A percentile compares a stretch with the other conserved stretches of the same genome.
Evolutionary conservation across 2,113 vertebrate genomes (phyloP).

Genomic region (Mormoops blainvillei): DNA sequence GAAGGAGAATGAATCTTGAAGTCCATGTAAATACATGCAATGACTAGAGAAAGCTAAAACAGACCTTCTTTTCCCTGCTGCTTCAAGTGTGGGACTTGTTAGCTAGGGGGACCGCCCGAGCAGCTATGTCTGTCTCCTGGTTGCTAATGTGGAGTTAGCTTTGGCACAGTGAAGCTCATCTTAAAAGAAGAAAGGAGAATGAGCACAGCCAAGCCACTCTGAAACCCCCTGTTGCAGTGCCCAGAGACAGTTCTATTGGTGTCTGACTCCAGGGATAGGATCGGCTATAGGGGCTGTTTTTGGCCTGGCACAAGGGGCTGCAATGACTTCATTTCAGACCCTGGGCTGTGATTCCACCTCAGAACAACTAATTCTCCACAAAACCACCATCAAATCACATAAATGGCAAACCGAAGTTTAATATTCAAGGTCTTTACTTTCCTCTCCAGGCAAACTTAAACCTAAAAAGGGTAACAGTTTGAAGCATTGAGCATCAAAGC

Average conservation of each 20-base stretch:
- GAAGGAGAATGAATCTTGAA: not conserved
- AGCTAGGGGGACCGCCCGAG: not conserved
- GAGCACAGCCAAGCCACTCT: not conserved
- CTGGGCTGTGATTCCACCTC: slow-evolving; percentile 12
- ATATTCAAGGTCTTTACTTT: not conserved
- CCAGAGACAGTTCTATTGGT: not conserved
- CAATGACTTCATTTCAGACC: slow-evolving; percentile 20
- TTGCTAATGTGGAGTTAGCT: not conserved
- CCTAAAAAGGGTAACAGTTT: not conserved
- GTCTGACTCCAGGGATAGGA: not conserved
- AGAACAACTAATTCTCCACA: not conserved
- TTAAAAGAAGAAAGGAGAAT: not conserved
- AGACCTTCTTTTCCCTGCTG: not conserved
- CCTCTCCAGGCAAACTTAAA: not conserved
- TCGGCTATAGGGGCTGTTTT: not conserved
- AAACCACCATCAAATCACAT: not conserved
- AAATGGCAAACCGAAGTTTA: not conserved
- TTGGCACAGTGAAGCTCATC: not conserved
- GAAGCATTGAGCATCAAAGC: not conserved
- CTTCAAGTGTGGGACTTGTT: not conserved
- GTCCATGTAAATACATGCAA: not conserved
- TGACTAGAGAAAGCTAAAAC: not conserved
- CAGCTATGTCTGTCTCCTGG: not conserved
- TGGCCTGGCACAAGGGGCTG: not conserved
- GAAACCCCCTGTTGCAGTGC: not conserved